Percentiles rank a stretch among this genome's conserved stretches.
These are phyloP conservation scores for Chelon auratus DNA, from an alignment of 2,797 vertebrate genomes.

Conservation along the genomic window DNA sequence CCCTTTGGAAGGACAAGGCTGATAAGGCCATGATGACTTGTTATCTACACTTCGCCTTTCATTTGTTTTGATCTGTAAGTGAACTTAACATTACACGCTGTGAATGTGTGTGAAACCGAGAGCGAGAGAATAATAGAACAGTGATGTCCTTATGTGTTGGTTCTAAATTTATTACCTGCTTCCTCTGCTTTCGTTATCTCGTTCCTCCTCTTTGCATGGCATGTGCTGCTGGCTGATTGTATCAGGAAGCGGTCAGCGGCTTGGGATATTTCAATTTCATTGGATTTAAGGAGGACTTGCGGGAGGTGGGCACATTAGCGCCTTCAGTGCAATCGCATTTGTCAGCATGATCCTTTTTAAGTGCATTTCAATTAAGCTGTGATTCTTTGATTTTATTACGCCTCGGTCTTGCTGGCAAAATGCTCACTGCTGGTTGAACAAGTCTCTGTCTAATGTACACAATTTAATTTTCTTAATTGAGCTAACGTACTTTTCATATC, in stretches of 20 bases:
- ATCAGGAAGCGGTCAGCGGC: slow-evolving; percentile 91
- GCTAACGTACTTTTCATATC: slow-evolving; percentile 95
- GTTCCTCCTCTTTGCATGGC: slow-evolving; percentile 53
- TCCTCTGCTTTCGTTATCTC: slow-evolving; percentile 41
- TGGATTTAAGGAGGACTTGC: slow-evolving; percentile 92
- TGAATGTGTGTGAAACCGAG: slow-evolving; percentile 57
- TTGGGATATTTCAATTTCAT: slow-evolving; percentile 90
- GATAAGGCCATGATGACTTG: slow-evolving; percentile 85
- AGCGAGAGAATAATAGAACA: slow-evolving; percentile 57
- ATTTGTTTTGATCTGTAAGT: slow-evolving; percentile 90
- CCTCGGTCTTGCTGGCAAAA: slow-evolving; percentile 86
- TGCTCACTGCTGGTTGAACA: slow-evolving; percentile 87
- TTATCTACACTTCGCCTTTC: slow-evolving; percentile 85
- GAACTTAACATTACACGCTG: slow-evolving; percentile 77
- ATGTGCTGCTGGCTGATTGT: slow-evolving; percentile 84
- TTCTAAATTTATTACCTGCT: slow-evolving; percentile 91
- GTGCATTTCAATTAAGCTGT: slow-evolving; percentile 97
- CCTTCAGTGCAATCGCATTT: slow-evolving; percentile 94
- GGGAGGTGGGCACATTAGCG: slow-evolving; percentile 89
- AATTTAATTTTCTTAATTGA: slow-evolving; percentile 99
- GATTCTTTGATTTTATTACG: slow-evolving; percentile 98
- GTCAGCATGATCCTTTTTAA: slow-evolving; percentile 98
- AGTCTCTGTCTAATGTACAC: slow-evolving; percentile 91
- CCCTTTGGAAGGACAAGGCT: slow-evolving; percentile 75
- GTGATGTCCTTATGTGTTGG: slow-evolving; percentile 83